These are phyloP conservation scores for Mus musculus DNA, from an alignment of 2,113 vertebrate genomes.

Conservation along the genomic window GRCm39 chr1:120115001-120115500, in stretches of 20 bases:
- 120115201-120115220: constrained; percentile 66
- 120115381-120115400: not conserved
- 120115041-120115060: constrained; percentile 90
- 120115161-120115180: constrained; percentile 63
- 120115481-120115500: not conserved
- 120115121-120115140: constrained; percentile 90
- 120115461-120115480: not conserved
- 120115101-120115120: constrained; percentile 90
- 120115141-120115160: constrained; percentile 79
- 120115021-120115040: constrained; percentile 90
- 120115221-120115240: constrained; percentile 60
- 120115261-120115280: constrained; percentile 65
- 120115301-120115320: not conserved
- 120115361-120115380: too few species aligned
- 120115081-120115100: constrained; percentile 92
- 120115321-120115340: not conserved
- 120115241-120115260: constrained; percentile 74
- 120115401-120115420: not conserved
- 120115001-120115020: constrained; percentile 91
- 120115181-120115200: constrained; percentile 74
- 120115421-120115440: not conserved
- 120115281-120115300: constrained; percentile 67
- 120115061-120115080: constrained; percentile 90
- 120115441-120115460: not conserved
- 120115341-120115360: not conserved